Conservation (phyloP, 1,140 invertebrate genomes). For the Trichomalopsis sarcophagae region DNA sequence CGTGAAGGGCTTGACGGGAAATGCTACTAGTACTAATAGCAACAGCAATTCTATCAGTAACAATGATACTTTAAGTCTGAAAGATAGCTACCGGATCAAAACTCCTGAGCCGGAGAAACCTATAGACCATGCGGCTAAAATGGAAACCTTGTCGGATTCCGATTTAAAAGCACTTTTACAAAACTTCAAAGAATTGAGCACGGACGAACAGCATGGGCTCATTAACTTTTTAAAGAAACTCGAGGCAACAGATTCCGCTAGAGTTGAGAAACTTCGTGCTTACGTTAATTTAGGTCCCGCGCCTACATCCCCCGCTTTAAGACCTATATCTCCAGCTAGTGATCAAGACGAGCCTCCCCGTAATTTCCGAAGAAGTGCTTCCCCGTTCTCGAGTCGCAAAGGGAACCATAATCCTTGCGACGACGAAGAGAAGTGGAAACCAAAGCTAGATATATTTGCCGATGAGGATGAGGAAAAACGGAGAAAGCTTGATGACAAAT, state of each 20-base stretch:
- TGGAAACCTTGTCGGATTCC: conserved; percentile 84
- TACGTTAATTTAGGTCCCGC: conserved; percentile 77
- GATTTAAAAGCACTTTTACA: conserved; percentile 85
- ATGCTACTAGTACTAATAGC: conserved; percentile 7
- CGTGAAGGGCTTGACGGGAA: conserved; percentile 70
- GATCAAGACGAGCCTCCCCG: conserved; percentile 42
- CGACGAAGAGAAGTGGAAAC: conserved; percentile 71
- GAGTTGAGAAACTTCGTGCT: conserved; percentile 82
- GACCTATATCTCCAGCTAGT: conserved; percentile 56
- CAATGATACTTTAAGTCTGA: neutral
- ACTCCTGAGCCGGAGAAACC: conserved; percentile 41
- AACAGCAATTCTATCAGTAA: conserved; percentile 1
- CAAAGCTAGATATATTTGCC: conserved; percentile 71
- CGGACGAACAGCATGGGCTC: conserved; percentile 85
- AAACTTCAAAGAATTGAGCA: conserved; percentile 85
- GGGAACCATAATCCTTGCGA: conserved; percentile 69
- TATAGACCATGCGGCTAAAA: conserved; percentile 63
- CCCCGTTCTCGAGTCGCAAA: conserved; percentile 71
- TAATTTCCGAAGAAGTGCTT: conserved; percentile 63
- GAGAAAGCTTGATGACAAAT: conserved; percentile 61
- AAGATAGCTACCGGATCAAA: conserved; percentile 11
- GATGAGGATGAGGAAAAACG: conserved; percentile 68
- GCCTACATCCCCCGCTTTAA: conserved; percentile 54
- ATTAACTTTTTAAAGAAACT: conserved; percentile 87
- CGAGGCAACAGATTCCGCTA: conserved; percentile 81